Evolutionary conservation across 2,888 invertebrate genomes (phyloP), one percentile per base, ranked within the genome.

Genomic region (Metallyticus violacea): DNA sequence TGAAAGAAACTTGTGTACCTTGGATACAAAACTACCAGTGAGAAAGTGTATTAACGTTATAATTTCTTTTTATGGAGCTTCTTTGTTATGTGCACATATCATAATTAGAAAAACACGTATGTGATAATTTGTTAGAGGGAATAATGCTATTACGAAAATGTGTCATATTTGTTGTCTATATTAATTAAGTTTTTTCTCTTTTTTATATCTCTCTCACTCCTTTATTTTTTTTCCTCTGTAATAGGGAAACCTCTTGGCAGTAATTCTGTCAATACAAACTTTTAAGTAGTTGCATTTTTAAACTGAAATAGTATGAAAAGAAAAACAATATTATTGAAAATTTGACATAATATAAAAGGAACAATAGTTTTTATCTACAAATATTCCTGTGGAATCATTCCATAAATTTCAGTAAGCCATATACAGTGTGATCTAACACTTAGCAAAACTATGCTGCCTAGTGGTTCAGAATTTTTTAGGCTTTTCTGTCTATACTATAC

Each of bases 71-170:
- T 22, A 76, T 76, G 22, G 62, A 82, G 82, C 82, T 86, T 80
- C 29, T 81, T 86, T 29, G 77, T 86, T 86, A 62, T 86, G 77
- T 86, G 85, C 85, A 86, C 85, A 86, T 86, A 86, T 86, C 85
- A 86, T 86, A 81, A 30, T 9, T 86, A 81, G 79, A 86, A 6
- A 80, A 81, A 29, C 40, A 62, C 9, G 62, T 86, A 77, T 81
- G 76, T 81, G 76, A 76, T 86, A 15, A 77, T 86, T 81, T 86
- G 26, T n/a, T 62, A 80, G 29, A 80, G 15, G 29, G 77, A 81
- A 80, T 62, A 79, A 85, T 85, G 78, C 30, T 85, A 28, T 62
- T 62, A 62, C 40, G 22, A 62, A 22, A 62, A 62, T 15, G 15
- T 62, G 81, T 30, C 30, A 30, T 27, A 30, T 29, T 81, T 81